phyloP scores from a whole-genome alignment of 2,797 vertebrate species.

The Liasis olivaceus region DNA sequence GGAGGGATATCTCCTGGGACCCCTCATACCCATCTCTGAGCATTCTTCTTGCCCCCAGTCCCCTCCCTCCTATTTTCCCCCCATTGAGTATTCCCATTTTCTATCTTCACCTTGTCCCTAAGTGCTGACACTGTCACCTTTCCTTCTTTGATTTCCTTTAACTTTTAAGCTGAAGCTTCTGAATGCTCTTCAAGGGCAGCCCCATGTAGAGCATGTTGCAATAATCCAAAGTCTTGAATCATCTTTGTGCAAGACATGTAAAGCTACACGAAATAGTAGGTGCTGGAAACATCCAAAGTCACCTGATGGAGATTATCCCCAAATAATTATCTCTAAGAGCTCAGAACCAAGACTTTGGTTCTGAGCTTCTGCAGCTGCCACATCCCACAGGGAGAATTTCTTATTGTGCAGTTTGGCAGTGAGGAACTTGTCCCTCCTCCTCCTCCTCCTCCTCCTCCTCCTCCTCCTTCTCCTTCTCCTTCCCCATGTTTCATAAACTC shows the following conservation, averaged over 20 bases:
- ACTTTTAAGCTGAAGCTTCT: too few relatives aligned
- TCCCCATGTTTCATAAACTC: conserved; percentile 46
- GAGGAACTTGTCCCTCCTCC: conserved; percentile 8
- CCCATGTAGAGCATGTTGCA: too few relatives aligned
- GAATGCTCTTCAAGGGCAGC: too few relatives aligned
- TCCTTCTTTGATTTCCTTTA: too few relatives aligned
- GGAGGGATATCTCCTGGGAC: too few relatives aligned
- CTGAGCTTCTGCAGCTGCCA: not conserved
- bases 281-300: not conserved
- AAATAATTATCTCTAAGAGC: not conserved
- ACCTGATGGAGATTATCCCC: not conserved
- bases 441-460: conserved; percentile 2
- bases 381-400: not conserved
- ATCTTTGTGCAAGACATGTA: not conserved
- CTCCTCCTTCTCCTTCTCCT: not conserved
- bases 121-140: too few relatives aligned
- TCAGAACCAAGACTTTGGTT: not conserved
- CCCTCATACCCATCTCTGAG: too few relatives aligned
- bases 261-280: not conserved
- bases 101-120: too few relatives aligned
- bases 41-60: too few relatives aligned
- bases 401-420: not conserved
- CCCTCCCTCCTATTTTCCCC: too few relatives aligned
- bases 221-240: not conserved
- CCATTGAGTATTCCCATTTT: too few relatives aligned